Conservation (phyloP, 1,140 invertebrate species). For the Heterodera schachtii region DNA sequence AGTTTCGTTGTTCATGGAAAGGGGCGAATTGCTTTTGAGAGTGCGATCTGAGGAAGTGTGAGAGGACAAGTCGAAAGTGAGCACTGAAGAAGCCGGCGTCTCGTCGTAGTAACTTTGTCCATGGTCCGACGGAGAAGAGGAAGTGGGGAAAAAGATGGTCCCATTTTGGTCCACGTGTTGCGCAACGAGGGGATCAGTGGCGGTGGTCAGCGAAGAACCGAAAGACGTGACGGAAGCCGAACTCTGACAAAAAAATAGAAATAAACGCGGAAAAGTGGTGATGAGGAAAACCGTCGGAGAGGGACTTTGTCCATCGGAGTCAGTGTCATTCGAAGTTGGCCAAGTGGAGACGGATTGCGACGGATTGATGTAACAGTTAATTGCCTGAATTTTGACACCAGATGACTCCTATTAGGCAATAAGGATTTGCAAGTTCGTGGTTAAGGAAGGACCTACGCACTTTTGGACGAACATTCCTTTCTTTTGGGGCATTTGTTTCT, state of each 20-base stretch:
- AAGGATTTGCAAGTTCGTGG: no score
- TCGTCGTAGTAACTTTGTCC: not conserved
- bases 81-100: not conserved
- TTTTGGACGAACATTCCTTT: no score
- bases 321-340: not conserved
- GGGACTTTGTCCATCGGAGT: not conserved
- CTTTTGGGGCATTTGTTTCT: no score
- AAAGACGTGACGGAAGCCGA: not conserved
- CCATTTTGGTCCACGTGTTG: not conserved
- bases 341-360: not conserved
- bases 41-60: not conserved
- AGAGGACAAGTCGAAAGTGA: not conserved
- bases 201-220: not conserved
- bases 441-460: no score
- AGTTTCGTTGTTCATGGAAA: not conserved
- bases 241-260: not conserved
- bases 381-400: no score
- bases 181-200: not conserved
- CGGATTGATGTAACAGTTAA: not conserved
- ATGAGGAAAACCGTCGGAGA: not conserved
- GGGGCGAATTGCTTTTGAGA: not conserved
- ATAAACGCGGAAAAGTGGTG: not conserved
- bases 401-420: no score
- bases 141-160: not conserved
- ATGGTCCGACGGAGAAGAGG: not conserved